Evolutionary conservation across 2,888 invertebrate genomes (phyloP).

Genomic region (Eucera pruinosa): DNA sequence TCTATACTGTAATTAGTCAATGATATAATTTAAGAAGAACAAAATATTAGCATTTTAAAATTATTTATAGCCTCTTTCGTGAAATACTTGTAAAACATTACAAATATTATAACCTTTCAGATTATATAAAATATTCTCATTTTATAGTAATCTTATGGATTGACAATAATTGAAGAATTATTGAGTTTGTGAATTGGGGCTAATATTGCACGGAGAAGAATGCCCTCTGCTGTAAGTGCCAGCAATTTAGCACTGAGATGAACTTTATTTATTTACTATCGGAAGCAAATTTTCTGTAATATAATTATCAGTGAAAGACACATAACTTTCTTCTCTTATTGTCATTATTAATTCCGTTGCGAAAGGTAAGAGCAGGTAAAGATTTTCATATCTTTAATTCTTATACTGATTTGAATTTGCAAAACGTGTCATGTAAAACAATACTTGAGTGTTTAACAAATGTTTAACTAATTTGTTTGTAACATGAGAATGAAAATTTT

Average conservation of each 20-base stretch:
- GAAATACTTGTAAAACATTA: too few species aligned
- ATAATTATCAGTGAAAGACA: conserved; percentile 35
- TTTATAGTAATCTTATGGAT: conserved; percentile 1
- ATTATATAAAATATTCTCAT: conserved; percentile 10
- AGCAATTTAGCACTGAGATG: conserved; percentile 36
- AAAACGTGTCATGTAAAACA: conserved; percentile 37
- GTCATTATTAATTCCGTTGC: conserved; percentile 14
- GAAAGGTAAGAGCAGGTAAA: conserved; percentile 27
- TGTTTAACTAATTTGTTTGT: background rate
- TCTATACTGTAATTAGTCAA: too few species aligned
- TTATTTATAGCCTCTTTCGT: too few species aligned
- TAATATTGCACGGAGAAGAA: conserved; percentile 24
- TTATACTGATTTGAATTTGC: conserved; percentile 7
- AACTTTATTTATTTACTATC: conserved; percentile 72
- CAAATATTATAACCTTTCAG: too few species aligned
- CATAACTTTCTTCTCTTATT: conserved; percentile 4
- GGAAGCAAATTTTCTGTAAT: conserved; percentile 37
- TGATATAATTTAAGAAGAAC: too few species aligned
- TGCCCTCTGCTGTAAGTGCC: conserved; percentile 42
- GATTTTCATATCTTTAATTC: background rate
- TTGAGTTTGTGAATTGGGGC: conserved; percentile 32
- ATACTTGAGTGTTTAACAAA: background rate
- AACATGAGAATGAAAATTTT: background rate
- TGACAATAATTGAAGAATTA: background rate
- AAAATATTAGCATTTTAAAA: too few species aligned